Conservation (phyloP, 2,888 invertebrate species). For the Heteropelma amictum region DNA sequence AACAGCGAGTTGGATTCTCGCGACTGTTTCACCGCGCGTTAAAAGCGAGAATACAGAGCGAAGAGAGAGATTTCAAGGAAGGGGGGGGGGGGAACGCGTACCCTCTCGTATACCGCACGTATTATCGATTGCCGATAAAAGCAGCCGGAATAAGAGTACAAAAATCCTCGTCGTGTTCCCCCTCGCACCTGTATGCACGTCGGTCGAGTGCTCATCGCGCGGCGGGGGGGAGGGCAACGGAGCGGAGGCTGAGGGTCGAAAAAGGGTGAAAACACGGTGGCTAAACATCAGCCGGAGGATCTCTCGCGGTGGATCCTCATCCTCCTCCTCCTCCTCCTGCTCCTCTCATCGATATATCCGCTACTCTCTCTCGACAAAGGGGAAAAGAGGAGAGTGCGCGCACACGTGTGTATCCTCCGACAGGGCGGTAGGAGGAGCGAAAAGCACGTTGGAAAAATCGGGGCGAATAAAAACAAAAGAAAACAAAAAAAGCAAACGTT, state of each 20-base stretch:
- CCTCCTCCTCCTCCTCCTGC: neutral
- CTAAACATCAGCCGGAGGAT: slow-evolving; percentile 39
- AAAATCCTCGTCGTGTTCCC: slow-evolving; percentile 57
- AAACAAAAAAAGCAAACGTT: slow-evolving; percentile 8
- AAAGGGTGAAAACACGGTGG: slow-evolving; percentile 30
- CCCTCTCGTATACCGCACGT: slow-evolving; percentile 42
- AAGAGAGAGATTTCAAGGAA: neutral
- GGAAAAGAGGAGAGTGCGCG: neutral
- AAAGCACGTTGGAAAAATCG: slow-evolving; percentile 31
- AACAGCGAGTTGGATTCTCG: slow-evolving; percentile 32
- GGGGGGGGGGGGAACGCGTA: neutral
- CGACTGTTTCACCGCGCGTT: slow-evolving; percentile 49
- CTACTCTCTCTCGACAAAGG: too few species aligned
- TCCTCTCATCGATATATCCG: too few species aligned
- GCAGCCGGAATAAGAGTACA: slow-evolving; percentile 50
- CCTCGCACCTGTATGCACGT: slow-evolving; percentile 48
- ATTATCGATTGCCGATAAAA: slow-evolving; percentile 58
- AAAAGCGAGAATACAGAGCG: neutral
- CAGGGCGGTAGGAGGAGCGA: neutral
- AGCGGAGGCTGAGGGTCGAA: neutral
- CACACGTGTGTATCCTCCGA: slow-evolving; percentile 29
- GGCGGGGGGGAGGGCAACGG: neutral
- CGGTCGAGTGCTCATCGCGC: slow-evolving; percentile 48
- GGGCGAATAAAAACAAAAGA: slow-evolving; percentile 39
- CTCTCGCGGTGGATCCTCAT: slow-evolving; percentile 31